These are phyloP conservation scores for Hydropsyche betteni DNA, from an alignment of 2,888 invertebrate species.

Conservation along the genomic window DNA sequence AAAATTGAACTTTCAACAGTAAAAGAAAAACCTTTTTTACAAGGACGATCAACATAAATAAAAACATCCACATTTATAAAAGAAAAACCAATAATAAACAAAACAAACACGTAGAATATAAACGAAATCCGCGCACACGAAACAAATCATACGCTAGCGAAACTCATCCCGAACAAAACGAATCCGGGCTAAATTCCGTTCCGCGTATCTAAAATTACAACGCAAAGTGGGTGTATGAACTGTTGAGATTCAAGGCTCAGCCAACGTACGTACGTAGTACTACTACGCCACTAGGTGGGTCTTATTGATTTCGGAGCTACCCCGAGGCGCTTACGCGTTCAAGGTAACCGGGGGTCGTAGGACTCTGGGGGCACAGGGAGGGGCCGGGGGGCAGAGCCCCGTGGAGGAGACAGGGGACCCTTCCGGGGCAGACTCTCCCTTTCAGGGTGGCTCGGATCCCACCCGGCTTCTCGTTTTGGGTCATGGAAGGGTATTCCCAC, in stretches of 20 bases:
- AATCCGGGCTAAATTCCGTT: neutral
- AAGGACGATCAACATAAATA: too few relatives aligned
- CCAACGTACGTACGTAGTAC: neutral
- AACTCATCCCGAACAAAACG: too few relatives aligned
- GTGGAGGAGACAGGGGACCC: neutral
- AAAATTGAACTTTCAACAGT: too few relatives aligned
- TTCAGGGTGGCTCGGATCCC: neutral
- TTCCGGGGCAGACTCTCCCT: constrained; percentile 12
- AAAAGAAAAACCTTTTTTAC: too few relatives aligned
- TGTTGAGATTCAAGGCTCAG: constrained; percentile 29
- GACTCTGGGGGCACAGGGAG: constrained; percentile 6
- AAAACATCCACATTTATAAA: too few relatives aligned
- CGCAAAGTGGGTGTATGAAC: constrained; percentile 1
- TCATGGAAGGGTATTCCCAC: too few relatives aligned
- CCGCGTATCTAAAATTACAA: neutral
- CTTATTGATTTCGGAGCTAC: constrained; percentile 38
- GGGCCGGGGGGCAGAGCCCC: neutral
- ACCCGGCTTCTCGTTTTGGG: too few relatives aligned
- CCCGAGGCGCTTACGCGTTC: constrained; percentile 41
- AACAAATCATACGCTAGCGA: too few relatives aligned
- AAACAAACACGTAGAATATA: too few relatives aligned
- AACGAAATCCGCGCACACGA: too few relatives aligned
- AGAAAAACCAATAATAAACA: too few relatives aligned
- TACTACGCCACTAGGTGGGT: constrained; percentile 14
- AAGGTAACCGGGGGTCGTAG: constrained; percentile 34